phyloP scores from a whole-genome alignment of 2,113 vertebrate genomes.

The Psephotus haematonotus region DNA sequence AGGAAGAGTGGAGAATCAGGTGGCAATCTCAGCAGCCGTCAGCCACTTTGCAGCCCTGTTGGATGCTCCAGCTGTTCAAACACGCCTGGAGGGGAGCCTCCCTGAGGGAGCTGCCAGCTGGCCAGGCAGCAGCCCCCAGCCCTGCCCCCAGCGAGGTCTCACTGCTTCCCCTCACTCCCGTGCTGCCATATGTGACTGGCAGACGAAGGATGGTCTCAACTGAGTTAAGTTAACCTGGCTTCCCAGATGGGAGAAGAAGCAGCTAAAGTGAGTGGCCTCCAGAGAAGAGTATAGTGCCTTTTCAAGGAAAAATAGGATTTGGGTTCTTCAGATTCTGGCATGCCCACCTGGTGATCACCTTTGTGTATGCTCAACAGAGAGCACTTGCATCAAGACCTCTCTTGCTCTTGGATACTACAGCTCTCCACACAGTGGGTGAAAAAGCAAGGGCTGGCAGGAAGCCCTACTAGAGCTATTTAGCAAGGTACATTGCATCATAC shows the following conservation, averaged over 20 bases:
- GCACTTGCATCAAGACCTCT: neutral
- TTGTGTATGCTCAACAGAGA: neutral
- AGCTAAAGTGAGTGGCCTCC: neutral
- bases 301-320: neutral
- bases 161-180: accelerated
- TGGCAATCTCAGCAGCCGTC: neutral
- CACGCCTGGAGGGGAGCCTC: neutral
- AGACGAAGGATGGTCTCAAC: slow-evolving; percentile 29
- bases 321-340: neutral
- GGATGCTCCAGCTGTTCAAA: slow-evolving; percentile 65
- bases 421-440: neutral
- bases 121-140: neutral
- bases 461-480: neutral
- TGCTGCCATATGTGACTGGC: neutral
- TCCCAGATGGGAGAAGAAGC: neutral
- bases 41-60: slow-evolving; percentile 43
- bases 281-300: neutral
- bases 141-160: neutral
- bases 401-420: neutral
- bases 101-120: slow-evolving; percentile 37
- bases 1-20: neutral
- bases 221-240: neutral
- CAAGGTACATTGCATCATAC: neutral
- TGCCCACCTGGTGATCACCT: neutral
- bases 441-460: neutral